Conservation (phyloP, 2,113 vertebrate genomes). For the Eolophus roseicapilla region DNA sequence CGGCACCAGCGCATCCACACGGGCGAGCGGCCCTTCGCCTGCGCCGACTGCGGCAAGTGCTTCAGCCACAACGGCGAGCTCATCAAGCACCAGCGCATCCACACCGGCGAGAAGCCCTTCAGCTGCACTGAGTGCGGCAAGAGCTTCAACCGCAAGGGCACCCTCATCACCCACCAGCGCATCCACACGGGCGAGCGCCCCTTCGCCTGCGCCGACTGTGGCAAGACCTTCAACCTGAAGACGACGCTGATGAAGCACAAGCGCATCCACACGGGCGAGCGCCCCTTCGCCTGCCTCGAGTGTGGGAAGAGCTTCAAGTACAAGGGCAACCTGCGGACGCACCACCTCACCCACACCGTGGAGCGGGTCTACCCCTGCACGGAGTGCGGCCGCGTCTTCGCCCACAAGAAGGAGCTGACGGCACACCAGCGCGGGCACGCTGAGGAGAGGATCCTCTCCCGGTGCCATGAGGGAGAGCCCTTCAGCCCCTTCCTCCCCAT, state of each 20-base stretch:
- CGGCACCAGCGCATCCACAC: slow-evolving; percentile 40
- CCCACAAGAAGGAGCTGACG: slow-evolving; percentile 69
- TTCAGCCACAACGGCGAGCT: slow-evolving; percentile 70
- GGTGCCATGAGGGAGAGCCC: neutral
- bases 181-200: slow-evolving; percentile 49
- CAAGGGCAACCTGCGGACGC: slow-evolving; percentile 74
- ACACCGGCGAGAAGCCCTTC: slow-evolving; percentile 75
- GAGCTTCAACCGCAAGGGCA: slow-evolving; percentile 73
- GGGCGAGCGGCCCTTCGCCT: slow-evolving; percentile 63
- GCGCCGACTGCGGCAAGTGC: slow-evolving; percentile 70
- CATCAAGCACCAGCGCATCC: slow-evolving; percentile 77
- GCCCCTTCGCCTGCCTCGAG: slow-evolving; percentile 71
- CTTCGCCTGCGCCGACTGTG: neutral
- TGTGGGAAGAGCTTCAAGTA: slow-evolving; percentile 78
- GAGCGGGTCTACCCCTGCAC: slow-evolving; percentile 68
- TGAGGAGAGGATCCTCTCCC: neutral
- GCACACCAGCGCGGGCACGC: slow-evolving; percentile 55
- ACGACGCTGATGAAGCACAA: slow-evolving; percentile 72
- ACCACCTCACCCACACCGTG: slow-evolving; percentile 70
- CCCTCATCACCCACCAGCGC: slow-evolving; percentile 73
- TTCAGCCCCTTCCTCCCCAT: neutral
- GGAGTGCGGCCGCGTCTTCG: slow-evolving; percentile 63
- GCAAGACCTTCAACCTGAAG: slow-evolving; percentile 31
- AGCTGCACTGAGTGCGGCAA: slow-evolving; percentile 68
- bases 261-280: slow-evolving; percentile 72